Percentiles rank a stretch among this genome's conserved stretches.
Evolutionary conservation across 1,140 invertebrate genomes (phyloP).

Genomic region (Aethina tumida): DNA sequence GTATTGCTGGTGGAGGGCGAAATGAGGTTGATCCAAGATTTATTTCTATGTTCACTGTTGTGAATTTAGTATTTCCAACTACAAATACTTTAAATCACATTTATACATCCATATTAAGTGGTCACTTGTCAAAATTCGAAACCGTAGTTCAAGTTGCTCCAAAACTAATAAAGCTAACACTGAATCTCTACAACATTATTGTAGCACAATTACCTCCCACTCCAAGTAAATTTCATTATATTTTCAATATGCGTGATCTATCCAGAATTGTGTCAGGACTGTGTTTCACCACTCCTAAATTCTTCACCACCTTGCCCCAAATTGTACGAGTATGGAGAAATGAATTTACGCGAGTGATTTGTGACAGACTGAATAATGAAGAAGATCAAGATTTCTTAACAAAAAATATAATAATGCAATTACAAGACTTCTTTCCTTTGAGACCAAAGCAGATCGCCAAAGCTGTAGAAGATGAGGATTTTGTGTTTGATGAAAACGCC

Average conservation of each 20-base stretch:
- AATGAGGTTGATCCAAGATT: conserved; percentile 86
- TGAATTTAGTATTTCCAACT: conserved; percentile 74
- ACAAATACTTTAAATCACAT: conserved; percentile 70
- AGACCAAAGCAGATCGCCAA: conserved; percentile 9
- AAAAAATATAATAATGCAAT: conserved; percentile 39
- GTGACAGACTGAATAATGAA: conserved; percentile 71
- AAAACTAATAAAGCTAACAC: conserved; percentile 63
- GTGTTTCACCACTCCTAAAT: conserved; percentile 57
- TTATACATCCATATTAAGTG: conserved; percentile 69
- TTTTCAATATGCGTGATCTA: conserved; percentile 85
- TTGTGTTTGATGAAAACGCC: conserved; percentile 23
- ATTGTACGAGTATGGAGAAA: conserved; percentile 82
- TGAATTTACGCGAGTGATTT: conserved; percentile 76
- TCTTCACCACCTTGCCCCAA: conserved; percentile 55
- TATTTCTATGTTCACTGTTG: conserved; percentile 77
- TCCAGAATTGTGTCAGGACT: conserved; percentile 73
- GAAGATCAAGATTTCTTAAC: conserved; percentile 44
- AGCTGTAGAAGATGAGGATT: conserved; percentile 18
- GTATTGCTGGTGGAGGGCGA: conserved; percentile 70
- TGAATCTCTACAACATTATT: conserved; percentile 72
- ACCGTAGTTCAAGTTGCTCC: conserved; percentile 54
- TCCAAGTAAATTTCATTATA: conserved; percentile 88
- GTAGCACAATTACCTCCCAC: conserved; percentile 75
- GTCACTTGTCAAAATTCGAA: conserved; percentile 62
- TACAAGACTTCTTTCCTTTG: conserved; percentile 40